Base-by-base conservation (phyloP, 2,113 vertebrate species). In the Marmota flaviventris region DNA sequence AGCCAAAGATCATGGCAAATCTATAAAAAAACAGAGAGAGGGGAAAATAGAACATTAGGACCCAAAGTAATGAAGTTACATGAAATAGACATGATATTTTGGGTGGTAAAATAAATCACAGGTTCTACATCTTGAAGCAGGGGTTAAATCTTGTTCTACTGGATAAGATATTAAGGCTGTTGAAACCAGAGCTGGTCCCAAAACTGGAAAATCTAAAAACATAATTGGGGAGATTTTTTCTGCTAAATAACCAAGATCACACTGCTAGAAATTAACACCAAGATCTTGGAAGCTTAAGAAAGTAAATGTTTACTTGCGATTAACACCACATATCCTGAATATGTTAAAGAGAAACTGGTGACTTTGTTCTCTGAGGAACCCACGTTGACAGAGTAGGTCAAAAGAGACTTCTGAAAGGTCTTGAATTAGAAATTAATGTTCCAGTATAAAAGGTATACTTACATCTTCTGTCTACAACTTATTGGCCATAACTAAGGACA, bases 131-230 rank as follows among this genome's bases (percentile, higher is more conserved):
- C 42, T n/a, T 84, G 45, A 91, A 82, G 22, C 10, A 78, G 8
- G 53, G 29, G 17, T 65, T 69, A 37, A 56, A 63, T 39, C 22
- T 92, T 69, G 48, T 27, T 85, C n/a, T 73, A 24, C 48, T 69
- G 9, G 18, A 27, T 8, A 0, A 25, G 45, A 77, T 4, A 89
- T 61, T 27, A 17, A 87, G 1, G 2, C 9, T 76, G 29, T 77
- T 81, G 39, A 90, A 88, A 42, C 45, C 22, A 93, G 12, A 97
- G 37, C 8, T 91, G 14, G 4, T 14, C 25, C n/a, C 70, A 56
- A 79, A 94, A 93, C 11, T 63, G 12, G 42, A 85, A 96, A 95
- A 58, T 75, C 82, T 84, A 29, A 90, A 92, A 63, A 79, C 1
- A 37, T 53, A 90, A 70, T 17, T 75, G 20, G 18, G 11, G 17